A percentile compares a stretch with the other conserved stretches of the same genome.
These are phyloP conservation scores for Nemapogon koenigi DNA, from an alignment of 2,888 invertebrate species.

Conservation along the genomic window DNA sequence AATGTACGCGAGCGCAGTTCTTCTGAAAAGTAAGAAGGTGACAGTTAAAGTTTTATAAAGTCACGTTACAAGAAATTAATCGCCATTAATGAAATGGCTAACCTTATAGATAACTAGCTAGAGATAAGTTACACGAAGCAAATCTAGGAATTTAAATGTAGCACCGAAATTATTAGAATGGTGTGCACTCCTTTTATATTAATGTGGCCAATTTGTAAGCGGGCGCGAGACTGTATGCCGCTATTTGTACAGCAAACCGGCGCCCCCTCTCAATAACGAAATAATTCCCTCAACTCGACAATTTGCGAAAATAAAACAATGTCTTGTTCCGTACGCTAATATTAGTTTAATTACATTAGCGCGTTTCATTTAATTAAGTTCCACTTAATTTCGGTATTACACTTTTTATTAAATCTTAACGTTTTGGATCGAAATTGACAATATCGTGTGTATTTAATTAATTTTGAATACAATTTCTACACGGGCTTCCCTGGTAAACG, in stretches of 20 bases:
- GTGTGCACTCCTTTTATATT: slow-evolving; percentile 32
- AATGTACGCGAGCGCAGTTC: too few species aligned
- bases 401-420: background rate
- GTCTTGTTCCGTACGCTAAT: background rate
- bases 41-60: too few species aligned
- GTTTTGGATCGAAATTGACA: too few species aligned
- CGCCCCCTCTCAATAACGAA: slow-evolving; percentile 10
- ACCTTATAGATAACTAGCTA: too few species aligned
- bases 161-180: slow-evolving; percentile 21
- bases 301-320: slow-evolving; percentile 11
- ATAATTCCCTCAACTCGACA: slow-evolving; percentile 8
- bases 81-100: too few species aligned
- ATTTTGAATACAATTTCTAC: too few species aligned
- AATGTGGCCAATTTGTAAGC: slow-evolving; percentile 59
- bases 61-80: too few species aligned
- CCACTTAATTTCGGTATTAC: background rate
- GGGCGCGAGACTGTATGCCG: slow-evolving; percentile 38
- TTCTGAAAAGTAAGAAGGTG: too few species aligned
- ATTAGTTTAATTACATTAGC: background rate
- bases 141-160: slow-evolving; percentile 6
- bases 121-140: too few species aligned
- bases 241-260: slow-evolving; percentile 32
- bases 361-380: slow-evolving; percentile 1
- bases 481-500: too few species aligned
- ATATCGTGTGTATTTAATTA: too few species aligned